Evolutionary conservation across 2,888 invertebrate species (phyloP).

Genomic region (Ptycholaimellus sp.): DNA sequence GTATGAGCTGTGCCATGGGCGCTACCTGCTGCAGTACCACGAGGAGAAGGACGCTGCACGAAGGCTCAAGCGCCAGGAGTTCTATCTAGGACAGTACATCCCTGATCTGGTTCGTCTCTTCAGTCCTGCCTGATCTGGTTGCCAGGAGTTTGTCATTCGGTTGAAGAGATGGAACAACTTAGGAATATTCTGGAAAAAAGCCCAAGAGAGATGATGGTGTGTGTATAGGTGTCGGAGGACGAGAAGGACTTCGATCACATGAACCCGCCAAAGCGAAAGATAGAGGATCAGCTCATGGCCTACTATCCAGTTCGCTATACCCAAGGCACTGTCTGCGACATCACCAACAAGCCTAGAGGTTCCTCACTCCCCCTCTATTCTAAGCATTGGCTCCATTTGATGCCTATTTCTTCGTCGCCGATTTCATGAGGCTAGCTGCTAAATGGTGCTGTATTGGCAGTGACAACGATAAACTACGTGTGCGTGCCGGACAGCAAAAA

Average conservation of each 20-base stretch:
- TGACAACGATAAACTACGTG: conserved; percentile 16
- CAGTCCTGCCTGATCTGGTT: too few species aligned
- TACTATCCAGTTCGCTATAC: conserved; percentile 52
- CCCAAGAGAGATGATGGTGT: too few species aligned
- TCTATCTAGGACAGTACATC: conserved; percentile 18
- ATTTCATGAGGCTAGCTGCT: too few species aligned
- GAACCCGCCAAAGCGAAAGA: conserved; percentile 14
- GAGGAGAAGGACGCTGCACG: conserved; percentile 55
- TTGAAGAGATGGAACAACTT: too few species aligned
- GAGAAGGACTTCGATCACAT: conserved; percentile 10
- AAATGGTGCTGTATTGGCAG: too few species aligned
- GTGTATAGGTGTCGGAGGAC: neutral
- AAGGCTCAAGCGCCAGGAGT: conserved; percentile 13
- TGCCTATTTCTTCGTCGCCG: too few species aligned
- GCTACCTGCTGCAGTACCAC: conserved; percentile 71
- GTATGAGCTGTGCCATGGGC: conserved; percentile 80
- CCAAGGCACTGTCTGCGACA: conserved; percentile 70
- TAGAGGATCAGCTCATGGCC: conserved; percentile 65
- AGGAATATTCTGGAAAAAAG: too few species aligned
- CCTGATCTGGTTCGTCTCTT: too few species aligned
- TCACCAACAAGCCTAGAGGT: conserved; percentile 41
- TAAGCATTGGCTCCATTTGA: too few species aligned
- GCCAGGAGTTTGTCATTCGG: too few species aligned
- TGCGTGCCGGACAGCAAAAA: conserved; percentile 13
- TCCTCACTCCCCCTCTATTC: too few species aligned